Percentiles rank a stretch among this genome's conserved stretches.
phyloP scores from a whole-genome alignment of 2,797 vertebrate genomes.

The Ceyx erithaca region DNA sequence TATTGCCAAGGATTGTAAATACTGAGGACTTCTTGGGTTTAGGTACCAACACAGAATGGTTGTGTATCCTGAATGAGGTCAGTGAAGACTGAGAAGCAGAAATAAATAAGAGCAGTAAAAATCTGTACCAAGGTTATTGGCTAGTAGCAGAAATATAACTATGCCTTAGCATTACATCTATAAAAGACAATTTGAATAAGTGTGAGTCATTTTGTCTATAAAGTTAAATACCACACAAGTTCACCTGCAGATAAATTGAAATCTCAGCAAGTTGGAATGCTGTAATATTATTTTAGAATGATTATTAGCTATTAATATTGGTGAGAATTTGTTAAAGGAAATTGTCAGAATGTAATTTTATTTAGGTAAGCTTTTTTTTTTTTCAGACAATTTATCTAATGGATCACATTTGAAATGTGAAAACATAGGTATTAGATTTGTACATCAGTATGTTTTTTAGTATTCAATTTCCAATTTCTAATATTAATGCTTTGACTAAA shows the following conservation, averaged over 20 bases:
- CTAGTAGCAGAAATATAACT: neutral
- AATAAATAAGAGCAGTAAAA: neutral
- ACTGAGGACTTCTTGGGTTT: neutral
- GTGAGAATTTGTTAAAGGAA: neutral
- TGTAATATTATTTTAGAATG: neutral
- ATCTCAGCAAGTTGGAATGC: neutral
- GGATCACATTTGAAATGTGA: neutral
- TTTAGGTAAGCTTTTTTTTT: neutral
- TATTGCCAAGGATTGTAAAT: neutral
- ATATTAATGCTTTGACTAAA: neutral
- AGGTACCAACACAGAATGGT: neutral
- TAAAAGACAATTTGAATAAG: neutral
- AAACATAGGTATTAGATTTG: neutral
- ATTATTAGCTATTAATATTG: neutral
- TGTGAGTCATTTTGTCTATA: neutral
- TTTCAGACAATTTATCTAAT: neutral
- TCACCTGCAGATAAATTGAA: neutral
- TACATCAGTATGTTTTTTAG: neutral
- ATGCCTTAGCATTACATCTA: neutral
- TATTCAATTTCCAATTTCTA: neutral
- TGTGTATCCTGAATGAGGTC: neutral
- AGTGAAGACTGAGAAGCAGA: neutral
- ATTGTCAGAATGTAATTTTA: neutral
- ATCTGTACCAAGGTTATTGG: neutral
- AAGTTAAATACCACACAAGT: neutral